Evolutionary conservation across 2,797 vertebrate species (phyloP).

Genomic region (Hydrocynus forskahlii): DNA sequence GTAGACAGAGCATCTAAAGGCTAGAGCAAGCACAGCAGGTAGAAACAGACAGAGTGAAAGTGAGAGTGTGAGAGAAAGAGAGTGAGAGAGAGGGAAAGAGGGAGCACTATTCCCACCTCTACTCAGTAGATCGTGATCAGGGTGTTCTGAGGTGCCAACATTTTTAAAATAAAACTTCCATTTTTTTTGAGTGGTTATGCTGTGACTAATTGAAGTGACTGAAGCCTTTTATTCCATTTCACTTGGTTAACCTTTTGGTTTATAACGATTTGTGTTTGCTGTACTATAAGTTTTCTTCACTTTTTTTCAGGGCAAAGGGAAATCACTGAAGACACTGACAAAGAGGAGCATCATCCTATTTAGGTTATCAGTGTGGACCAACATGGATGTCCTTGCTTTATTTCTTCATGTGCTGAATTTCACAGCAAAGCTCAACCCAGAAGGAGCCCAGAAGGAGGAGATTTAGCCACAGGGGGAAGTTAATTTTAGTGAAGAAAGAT

Average conservation of each 20-base stretch:
- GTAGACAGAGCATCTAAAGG: slow-evolving; percentile 22
- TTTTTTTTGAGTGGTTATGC: background rate
- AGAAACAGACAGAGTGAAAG: background rate
- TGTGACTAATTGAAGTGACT: background rate
- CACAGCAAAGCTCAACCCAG: background rate
- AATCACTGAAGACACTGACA: background rate
- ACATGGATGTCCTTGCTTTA: background rate
- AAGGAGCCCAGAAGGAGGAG: background rate
- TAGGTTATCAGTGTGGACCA: background rate
- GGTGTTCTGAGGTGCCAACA: background rate
- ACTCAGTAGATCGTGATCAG: background rate
- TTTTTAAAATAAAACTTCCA: background rate
- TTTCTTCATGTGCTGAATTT: background rate
- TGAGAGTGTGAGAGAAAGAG: background rate
- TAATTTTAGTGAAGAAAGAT: background rate
- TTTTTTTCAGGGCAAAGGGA: slow-evolving; percentile 14
- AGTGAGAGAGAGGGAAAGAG: background rate
- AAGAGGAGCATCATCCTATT: background rate
- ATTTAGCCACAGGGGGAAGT: background rate
- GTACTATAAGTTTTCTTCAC: background rate
- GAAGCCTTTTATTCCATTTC: background rate
- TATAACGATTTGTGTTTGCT: background rate
- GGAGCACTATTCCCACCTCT: background rate
- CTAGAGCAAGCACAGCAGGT: slow-evolving; percentile 42
- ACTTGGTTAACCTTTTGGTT: background rate